A percentile compares a stretch with the other conserved stretches of the same genome.
Conservation (phyloP, 2,888 invertebrate species). For the Galerucella calmariensis region DNA sequence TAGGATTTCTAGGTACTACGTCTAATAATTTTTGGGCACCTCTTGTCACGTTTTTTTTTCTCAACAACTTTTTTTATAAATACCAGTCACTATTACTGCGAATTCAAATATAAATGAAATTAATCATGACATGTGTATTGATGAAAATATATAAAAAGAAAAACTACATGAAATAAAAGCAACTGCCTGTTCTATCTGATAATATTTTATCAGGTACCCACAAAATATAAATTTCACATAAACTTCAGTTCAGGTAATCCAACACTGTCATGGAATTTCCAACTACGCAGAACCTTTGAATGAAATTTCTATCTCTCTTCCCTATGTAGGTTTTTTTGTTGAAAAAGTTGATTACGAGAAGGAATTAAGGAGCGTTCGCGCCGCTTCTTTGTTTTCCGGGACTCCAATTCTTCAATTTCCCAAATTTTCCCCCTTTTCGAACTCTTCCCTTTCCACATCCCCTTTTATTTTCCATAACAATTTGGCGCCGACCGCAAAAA, state of each 20-base stretch:
- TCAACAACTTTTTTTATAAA: too few species aligned
- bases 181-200: too few species aligned
- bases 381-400: constrained; percentile 27
- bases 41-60: too few species aligned
- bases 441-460: constrained; percentile 11
- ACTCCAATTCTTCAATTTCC: constrained; percentile 31
- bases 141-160: too few species aligned
- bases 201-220: too few species aligned
- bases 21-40: too few species aligned
- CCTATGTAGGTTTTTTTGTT: constrained; percentile 15
- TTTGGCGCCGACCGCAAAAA: constrained; percentile 48
- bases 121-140: too few species aligned
- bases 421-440: constrained; percentile 21
- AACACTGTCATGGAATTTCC: background rate
- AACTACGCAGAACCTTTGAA: background rate
- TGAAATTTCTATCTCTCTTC: constrained; percentile 10
- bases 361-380: constrained; percentile 26
- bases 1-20: too few species aligned
- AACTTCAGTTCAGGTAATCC: background rate
- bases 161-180: too few species aligned
- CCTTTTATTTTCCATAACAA: constrained; percentile 44
- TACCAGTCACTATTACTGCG: too few species aligned
- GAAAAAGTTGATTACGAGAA: constrained; percentile 28
- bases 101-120: too few species aligned
- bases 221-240: too few species aligned